These are phyloP conservation scores for Phyllostomus discolor DNA, from an alignment of 2,113 vertebrate species.

Conservation along the genomic window DNA sequence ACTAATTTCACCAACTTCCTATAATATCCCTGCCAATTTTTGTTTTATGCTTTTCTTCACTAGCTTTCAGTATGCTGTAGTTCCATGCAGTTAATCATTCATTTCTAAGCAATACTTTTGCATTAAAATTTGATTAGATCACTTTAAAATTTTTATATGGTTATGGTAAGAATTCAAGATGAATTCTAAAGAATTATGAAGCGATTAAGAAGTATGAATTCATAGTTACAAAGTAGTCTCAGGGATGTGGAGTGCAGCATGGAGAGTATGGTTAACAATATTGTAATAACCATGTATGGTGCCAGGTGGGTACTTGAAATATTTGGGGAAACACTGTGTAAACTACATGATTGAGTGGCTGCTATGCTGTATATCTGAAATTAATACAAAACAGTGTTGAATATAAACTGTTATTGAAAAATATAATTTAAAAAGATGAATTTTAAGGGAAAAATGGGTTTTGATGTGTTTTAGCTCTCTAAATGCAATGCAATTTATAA, in stretches of 20 bases:
- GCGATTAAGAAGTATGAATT: background rate
- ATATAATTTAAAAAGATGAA: background rate
- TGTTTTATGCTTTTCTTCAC: background rate
- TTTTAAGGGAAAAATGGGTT: background rate
- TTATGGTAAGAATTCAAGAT: constrained; percentile 23
- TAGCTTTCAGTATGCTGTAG: background rate
- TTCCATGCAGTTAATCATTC: background rate
- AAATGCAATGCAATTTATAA: background rate
- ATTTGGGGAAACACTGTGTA: background rate
- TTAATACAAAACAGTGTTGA: background rate
- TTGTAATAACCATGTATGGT: background rate
- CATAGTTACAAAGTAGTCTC: background rate
- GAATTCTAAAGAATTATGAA: background rate
- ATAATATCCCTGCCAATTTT: background rate
- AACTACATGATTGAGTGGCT: background rate
- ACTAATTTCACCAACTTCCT: background rate
- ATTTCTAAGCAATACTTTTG: constrained; percentile 30
- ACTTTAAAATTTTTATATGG: background rate
- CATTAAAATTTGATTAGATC: constrained; percentile 38
- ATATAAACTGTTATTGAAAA: background rate
- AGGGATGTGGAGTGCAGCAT: background rate
- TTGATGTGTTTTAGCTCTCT: background rate
- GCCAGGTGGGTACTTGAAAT: background rate
- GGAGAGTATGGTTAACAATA: background rate
- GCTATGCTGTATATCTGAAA: background rate